These are phyloP conservation scores for Drosophila melanosoma DNA, from an alignment of 2,888 invertebrate genomes.

Conservation along the genomic window DNA sequence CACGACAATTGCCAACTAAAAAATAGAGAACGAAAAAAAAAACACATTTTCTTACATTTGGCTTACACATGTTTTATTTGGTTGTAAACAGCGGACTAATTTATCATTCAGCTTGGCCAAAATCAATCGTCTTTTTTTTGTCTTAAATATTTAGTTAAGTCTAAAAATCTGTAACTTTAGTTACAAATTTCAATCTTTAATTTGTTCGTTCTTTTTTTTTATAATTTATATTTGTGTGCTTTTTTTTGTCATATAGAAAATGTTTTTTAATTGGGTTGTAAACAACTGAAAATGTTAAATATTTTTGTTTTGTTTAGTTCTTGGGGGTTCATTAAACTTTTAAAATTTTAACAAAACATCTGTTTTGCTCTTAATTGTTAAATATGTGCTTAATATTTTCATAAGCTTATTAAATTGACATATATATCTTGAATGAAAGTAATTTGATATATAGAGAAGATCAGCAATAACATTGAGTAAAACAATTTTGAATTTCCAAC, in stretches of 20 bases:
- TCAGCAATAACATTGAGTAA: not conserved
- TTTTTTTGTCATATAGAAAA: not conserved
- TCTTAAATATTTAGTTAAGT: not conserved
- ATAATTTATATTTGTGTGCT: not conserved
- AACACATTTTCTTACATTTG: slow-evolving; percentile 22
- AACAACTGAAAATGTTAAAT: slow-evolving; percentile 32
- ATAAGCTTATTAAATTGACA: not conserved
- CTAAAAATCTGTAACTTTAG: not conserved
- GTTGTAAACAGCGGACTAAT: not conserved
- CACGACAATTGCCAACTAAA: slow-evolving; percentile 39
- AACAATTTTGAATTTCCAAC: not conserved
- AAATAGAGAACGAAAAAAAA: not conserved
- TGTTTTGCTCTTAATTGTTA: slow-evolving; percentile 10
- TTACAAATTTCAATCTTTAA: not conserved
- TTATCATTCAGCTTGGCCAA: not conserved
- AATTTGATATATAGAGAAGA: not conserved
- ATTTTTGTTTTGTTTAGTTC: not conserved
- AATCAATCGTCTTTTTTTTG: not conserved
- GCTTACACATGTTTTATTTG: slow-evolving; percentile 9
- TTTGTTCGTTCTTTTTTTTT: not conserved
- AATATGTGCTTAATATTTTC: not conserved
- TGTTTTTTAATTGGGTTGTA: slow-evolving; percentile 20
- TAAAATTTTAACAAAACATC: slow-evolving; percentile 19
- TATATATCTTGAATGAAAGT: not conserved
- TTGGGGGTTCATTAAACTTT: slow-evolving; percentile 28